Evolutionary conservation across 2,113 vertebrate species (phyloP).

Genomic region (Tetrax tetrax): DNA sequence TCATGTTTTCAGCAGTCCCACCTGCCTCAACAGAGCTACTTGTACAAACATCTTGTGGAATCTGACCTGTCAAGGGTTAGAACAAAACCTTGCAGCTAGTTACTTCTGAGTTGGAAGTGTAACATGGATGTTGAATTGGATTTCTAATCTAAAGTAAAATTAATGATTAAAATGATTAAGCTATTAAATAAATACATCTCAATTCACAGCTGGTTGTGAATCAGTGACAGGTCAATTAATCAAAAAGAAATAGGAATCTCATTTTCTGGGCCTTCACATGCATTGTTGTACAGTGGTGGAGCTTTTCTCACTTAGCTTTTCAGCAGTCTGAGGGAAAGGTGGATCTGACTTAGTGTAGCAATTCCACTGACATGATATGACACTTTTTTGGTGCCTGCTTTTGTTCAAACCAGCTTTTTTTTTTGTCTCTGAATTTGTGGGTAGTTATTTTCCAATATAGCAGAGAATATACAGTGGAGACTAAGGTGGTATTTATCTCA

Average conservation of each 20-base stretch:
- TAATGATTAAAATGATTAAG: constrained; percentile 35
- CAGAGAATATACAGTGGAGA: background rate
- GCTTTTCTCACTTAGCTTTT: background rate
- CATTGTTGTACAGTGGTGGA: background rate
- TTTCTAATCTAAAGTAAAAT: constrained; percentile 20
- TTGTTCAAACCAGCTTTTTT: background rate
- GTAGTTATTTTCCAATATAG: background rate
- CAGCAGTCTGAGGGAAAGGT: background rate
- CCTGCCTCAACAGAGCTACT: background rate
- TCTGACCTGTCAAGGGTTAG: background rate
- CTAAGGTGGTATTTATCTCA: background rate
- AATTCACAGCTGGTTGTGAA: background rate
- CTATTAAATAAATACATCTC: constrained; percentile 15
- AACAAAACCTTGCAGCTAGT: background rate
- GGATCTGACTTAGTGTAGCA: background rate
- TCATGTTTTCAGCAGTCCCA: background rate
- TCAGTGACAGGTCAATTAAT: constrained; percentile 6
- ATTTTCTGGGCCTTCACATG: background rate
- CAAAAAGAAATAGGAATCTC: background rate
- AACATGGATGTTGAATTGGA: background rate
- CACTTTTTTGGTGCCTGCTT: background rate
- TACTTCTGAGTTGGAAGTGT: background rate
- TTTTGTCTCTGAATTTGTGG: background rate
- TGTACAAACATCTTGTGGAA: background rate
- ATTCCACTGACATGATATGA: background rate